Evolutionary conservation across 2,797 vertebrate genomes (phyloP), one percentile per base, ranked within the genome.

Genomic region (Galaxias olidus): DNA sequence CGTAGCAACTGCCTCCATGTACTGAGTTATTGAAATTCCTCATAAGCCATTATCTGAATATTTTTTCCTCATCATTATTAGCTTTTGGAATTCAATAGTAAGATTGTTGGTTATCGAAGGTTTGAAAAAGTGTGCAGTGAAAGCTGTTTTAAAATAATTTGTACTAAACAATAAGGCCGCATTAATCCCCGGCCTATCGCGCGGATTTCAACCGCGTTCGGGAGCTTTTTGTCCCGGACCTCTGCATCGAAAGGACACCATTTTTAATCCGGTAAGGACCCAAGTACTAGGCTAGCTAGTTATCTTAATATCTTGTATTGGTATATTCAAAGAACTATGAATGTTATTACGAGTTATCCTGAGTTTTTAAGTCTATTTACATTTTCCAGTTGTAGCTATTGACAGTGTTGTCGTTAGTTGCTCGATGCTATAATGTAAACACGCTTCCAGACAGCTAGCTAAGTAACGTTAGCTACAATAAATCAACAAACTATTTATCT

Each of bases 101-200:
- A 57, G 60, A 68, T 59, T 62, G 62, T 49, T 40, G 66, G 65
- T 73, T 63, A 52, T 20, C 63, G 48, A 73, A 66, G 66, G 69
- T 62, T 66, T 75, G 65, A 87, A 72, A 71, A 83, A 81, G 68
- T 71, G 84, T 77, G 76, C 83, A 75, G 77, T 78, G n/a, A 72
- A 19, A 70, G 59, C 61, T 77, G 80, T 78, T 80, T 72, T 70
- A 70, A 68, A 73, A 74, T 80, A 85, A 79, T 71, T 75, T 69
- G 75, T 70, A 82, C 86, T 85, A 81, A 83, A 84, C 83, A 83
- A 86, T 79, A 86, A 90, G 91, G 92, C 92, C 92, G 71, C 72
- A 73, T 66, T 67, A 51, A 69, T 47, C 90, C 80, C 86, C 86
- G 84, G 73, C 12, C 71, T 91, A 75, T 87, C 87, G 72, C 81